Evolutionary conservation across 2,888 invertebrate species (phyloP).

Genomic region (Neoitamus cyanurus): DNA sequence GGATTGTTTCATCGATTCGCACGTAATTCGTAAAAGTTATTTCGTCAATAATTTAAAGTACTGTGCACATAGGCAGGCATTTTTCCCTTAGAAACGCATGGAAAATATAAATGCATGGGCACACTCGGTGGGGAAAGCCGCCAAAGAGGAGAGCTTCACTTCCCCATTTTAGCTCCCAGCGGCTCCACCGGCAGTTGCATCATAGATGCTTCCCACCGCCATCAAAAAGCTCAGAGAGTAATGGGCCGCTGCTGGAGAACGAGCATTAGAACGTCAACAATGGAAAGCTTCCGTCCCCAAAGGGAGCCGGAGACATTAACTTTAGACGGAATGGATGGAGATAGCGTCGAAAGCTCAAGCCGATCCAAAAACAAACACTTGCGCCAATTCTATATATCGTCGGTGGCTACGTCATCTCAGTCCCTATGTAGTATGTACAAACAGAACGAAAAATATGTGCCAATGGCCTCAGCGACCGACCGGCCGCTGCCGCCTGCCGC

Average conservation of each 20-base stretch:
- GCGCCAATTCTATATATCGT: not conserved
- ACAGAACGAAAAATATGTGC: constrained; percentile 57
- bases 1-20: not conserved
- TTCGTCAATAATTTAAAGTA: not conserved
- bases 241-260: not conserved
- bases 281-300: not conserved
- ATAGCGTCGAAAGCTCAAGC: not conserved
- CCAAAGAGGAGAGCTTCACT: not conserved
- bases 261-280: not conserved
- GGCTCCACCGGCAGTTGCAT: not conserved
- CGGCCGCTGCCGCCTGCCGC: constrained; percentile 46
- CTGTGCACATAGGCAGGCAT: not conserved
- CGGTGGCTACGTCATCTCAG: constrained; percentile 45
- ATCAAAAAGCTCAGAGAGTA: not conserved
- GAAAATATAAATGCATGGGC: not conserved
- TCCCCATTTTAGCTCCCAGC: not conserved
- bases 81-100: not conserved
- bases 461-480: constrained; percentile 59
- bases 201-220: not conserved
- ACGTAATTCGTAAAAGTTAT: not conserved
- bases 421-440: constrained; percentile 52
- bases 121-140: not conserved
- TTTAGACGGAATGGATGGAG: not conserved
- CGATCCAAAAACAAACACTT: not conserved
- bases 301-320: not conserved